phyloP scores from a whole-genome alignment of 2,888 invertebrate species.

The Tachina fera region DNA sequence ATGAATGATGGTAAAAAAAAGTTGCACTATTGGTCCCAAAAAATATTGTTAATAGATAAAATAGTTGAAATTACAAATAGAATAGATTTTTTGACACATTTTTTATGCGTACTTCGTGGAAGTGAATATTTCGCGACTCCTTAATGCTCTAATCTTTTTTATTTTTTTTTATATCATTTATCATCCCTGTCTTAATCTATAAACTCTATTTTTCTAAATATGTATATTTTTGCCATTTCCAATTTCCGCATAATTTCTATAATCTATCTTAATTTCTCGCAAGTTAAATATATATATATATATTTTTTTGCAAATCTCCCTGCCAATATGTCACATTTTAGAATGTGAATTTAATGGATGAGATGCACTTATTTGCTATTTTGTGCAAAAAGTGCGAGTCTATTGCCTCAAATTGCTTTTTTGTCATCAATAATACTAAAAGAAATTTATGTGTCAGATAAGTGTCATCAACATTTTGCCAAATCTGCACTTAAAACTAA shows the following conservation, averaged over 20 bases:
- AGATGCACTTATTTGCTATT: conserved; percentile 29
- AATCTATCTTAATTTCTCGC: conserved; percentile 54
- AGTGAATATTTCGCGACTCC: too few species aligned
- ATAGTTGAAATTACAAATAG: too few species aligned
- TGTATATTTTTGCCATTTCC: not conserved
- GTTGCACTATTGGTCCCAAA: too few species aligned
- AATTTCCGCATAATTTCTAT: conserved; percentile 61
- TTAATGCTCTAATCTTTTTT: too few species aligned
- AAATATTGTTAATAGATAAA: too few species aligned
- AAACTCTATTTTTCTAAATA: not conserved
- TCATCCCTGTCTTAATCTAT: not conserved
- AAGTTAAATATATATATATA: conserved; percentile 48
- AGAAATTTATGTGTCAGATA: conserved; percentile 51
- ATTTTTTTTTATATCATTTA: not conserved
- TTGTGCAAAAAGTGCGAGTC: not conserved
- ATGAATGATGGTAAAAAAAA: too few species aligned
- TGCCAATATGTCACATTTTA: conserved; percentile 44
- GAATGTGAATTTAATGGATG: conserved; percentile 54
- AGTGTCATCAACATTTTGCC: conserved; percentile 58
- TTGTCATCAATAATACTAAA: conserved; percentile 34
- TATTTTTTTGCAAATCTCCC: conserved; percentile 14
- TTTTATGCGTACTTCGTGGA: too few species aligned
- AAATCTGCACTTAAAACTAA: conserved; percentile 47
- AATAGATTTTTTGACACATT: too few species aligned
- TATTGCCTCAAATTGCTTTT: conserved; percentile 45